phyloP scores from a whole-genome alignment of 2,888 invertebrate species.

The Eupsilia transversa region DNA sequence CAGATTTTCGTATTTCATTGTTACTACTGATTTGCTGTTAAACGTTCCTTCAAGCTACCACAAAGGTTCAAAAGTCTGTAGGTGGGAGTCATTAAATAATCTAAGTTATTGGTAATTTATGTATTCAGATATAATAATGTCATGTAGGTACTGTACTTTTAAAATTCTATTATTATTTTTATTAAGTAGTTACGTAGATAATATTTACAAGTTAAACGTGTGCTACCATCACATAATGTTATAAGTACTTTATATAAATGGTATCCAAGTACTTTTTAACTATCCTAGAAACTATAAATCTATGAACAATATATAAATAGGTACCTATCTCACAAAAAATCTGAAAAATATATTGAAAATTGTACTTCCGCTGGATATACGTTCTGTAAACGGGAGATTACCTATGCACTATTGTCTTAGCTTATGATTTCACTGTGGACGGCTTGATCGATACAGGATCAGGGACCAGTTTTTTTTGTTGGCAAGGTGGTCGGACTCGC shows the following conservation, averaged over 20 bases:
- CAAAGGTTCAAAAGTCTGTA: background rate
- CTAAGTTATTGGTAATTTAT: background rate
- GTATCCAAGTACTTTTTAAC: background rate
- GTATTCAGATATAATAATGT: background rate
- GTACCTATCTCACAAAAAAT: background rate
- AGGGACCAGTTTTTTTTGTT: slow-evolving; percentile 16
- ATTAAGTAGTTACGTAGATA: background rate
- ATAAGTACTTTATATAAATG: background rate
- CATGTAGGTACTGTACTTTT: background rate
- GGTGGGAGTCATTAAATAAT: background rate
- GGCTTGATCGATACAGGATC: background rate
- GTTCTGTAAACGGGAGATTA: background rate
- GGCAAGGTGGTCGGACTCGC: slow-evolving; percentile 69
- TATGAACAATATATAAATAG: background rate
- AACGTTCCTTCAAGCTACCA: background rate
- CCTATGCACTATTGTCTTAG: background rate
- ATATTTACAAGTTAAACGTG: background rate
- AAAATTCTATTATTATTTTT: background rate
- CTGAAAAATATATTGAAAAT: background rate
- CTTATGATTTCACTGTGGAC: background rate
- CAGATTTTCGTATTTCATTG: no score
- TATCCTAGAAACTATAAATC: background rate
- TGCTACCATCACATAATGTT: background rate
- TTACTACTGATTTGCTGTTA: no score
- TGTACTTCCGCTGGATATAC: slow-evolving; percentile 14